Percentiles rank a stretch among this genome's conserved stretches.
phyloP scores from a whole-genome alignment of 2,888 invertebrate genomes.

The Halictus ligatus region DNA sequence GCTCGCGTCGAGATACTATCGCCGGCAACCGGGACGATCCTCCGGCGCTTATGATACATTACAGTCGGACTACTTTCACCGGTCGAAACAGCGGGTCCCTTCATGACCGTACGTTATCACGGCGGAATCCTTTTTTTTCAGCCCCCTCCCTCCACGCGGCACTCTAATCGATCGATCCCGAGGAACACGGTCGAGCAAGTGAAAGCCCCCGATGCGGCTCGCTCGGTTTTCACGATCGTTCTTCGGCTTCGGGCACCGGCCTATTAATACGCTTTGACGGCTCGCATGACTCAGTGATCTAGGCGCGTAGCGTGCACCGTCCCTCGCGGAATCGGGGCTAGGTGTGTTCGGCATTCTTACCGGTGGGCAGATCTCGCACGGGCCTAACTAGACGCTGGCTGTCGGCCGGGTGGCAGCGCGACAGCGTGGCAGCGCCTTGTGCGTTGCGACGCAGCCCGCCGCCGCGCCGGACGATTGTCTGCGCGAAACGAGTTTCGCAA shows the following conservation, averaged over 20 bases:
- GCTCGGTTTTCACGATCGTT: slow-evolving; percentile 38
- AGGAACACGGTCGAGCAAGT: slow-evolving; percentile 52
- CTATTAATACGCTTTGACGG: slow-evolving; percentile 73
- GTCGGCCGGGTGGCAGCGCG: neutral
- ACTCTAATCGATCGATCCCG: slow-evolving; percentile 63
- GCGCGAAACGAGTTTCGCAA: slow-evolving; percentile 74
- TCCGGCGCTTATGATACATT: slow-evolving; percentile 52
- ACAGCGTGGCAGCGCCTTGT: neutral
- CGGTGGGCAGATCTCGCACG: slow-evolving; percentile 72
- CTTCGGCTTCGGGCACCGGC: slow-evolving; percentile 20
- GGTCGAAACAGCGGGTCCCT: slow-evolving; percentile 49
- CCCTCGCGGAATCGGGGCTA: slow-evolving; percentile 61
- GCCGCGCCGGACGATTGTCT: slow-evolving; percentile 64
- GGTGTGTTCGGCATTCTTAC: slow-evolving; percentile 75
- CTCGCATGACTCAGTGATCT: slow-evolving; percentile 65
- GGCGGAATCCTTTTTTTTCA: slow-evolving; percentile 39
- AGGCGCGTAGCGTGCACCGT: slow-evolving; percentile 60
- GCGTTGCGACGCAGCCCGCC: slow-evolving; percentile 24
- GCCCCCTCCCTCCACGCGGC: slow-evolving; percentile 12
- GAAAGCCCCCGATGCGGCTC: slow-evolving; percentile 57
- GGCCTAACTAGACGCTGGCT: slow-evolving; percentile 51
- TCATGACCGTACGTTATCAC: slow-evolving; percentile 47
- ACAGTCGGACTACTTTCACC: slow-evolving; percentile 64
- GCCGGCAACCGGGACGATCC: slow-evolving; percentile 19
- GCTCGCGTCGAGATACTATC: slow-evolving; percentile 45